These are phyloP conservation scores for Plecturocebus donacophilus DNA, from an alignment of 2,113 vertebrate genomes.

Conservation along the genomic window DNA sequence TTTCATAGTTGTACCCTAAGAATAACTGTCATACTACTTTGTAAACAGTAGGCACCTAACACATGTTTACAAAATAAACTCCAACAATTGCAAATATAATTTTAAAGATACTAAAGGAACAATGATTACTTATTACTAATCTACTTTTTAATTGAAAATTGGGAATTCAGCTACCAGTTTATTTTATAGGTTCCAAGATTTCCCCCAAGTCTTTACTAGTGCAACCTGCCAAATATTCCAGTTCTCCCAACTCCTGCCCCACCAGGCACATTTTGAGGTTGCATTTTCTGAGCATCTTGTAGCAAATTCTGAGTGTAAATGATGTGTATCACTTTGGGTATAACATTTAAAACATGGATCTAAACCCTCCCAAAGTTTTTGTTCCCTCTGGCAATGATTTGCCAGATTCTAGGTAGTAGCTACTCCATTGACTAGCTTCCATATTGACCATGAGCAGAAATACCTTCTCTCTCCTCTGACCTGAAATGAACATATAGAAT, in stretches of 20 bases:
- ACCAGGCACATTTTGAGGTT: background rate
- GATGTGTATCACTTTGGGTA: background rate
- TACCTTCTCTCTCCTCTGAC: background rate
- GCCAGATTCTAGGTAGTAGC: background rate
- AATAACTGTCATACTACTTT: background rate
- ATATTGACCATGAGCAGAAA: background rate
- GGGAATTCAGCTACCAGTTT: background rate
- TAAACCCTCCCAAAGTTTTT: background rate
- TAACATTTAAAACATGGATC: background rate
- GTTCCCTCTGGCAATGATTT: background rate
- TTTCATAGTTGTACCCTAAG: background rate
- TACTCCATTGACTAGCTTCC: background rate
- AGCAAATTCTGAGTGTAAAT: background rate
- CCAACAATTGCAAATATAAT: background rate
- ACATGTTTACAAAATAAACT: constrained; percentile 3
- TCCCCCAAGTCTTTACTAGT: background rate
- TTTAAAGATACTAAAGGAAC: background rate
- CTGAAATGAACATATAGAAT: background rate
- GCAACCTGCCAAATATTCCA: background rate
- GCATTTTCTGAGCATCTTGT: background rate
- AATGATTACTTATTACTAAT: background rate
- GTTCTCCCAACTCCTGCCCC: background rate
- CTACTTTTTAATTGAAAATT: background rate
- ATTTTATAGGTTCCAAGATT: constrained; percentile 9
- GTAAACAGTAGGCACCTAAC: background rate